Base-by-base conservation (phyloP, 2,797 vertebrate genomes). In the Harpagifer antarcticus region DNA sequence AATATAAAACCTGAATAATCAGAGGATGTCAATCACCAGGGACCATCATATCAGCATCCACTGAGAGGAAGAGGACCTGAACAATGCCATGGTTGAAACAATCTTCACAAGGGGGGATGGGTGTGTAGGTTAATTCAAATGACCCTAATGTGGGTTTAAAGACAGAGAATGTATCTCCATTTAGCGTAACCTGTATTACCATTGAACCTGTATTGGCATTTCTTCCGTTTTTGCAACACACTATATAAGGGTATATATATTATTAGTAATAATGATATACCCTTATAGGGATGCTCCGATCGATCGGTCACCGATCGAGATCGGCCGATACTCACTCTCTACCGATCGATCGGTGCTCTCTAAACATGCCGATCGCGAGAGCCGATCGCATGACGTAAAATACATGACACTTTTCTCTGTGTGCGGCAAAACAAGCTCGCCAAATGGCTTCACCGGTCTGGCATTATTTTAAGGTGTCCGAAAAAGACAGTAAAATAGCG, bases 21-120 rank as follows among this genome's bases (percentile, higher is more conserved):
- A 63, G 56, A 82, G 67, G 67, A 73, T 55, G 49, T 75, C 67
- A 73, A 72, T 70, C 74, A 82, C 49, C 58, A 45, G 47, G 45
- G 73, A 56, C 33, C 62, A 72, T 70, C 64, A 85, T 65, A 58
- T 7, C 13, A 67, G 15, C 40, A 7, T 68, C 66, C 12, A 48
- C 55, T 15, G 20, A 48, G 47, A 64, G 54, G 60, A 79, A 78
- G 37, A 31, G 19, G n/a, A 69, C 42, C 42, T 70, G 20, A 78
- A 81, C 59, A 83, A 78, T 40, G 20, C 20, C 19, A 60, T 61
- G 20, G 42, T 27, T 61, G 11, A 69, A 63, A 57, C 42, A 14
- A 16, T 16, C 14, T 66, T 62, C 40, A 45, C 16, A 9, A 19
- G 45, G 13, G 20, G 15, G 19, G 7, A 27, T 27, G 27, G 27